These are phyloP conservation scores for Carollia perspicillata DNA, from an alignment of 2,113 vertebrate genomes.

Conservation along the genomic window DNA sequence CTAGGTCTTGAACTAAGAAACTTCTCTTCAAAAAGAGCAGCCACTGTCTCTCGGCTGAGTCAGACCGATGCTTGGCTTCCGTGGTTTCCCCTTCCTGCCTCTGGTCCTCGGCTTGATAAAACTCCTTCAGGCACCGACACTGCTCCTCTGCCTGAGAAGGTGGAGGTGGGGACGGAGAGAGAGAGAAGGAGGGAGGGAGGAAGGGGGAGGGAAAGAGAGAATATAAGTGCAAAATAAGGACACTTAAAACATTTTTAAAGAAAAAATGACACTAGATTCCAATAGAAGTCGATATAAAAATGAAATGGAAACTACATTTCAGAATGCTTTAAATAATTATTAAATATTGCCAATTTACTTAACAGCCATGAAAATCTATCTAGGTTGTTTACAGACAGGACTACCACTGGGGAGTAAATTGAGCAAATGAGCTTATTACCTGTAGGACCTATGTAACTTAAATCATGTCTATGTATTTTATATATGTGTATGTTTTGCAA, in stretches of 20 bases:
- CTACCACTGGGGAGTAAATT: background rate
- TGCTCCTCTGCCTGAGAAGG: constrained; percentile 80
- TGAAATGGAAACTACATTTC: constrained; percentile 24
- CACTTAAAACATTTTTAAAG: background rate
- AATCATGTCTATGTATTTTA: background rate
- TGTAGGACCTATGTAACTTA: background rate
- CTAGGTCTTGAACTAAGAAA: constrained; percentile 84
- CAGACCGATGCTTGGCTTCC: constrained; percentile 49
- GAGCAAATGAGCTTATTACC: constrained; percentile 19
- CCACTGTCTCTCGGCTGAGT: constrained; percentile 81
- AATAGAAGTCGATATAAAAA: background rate
- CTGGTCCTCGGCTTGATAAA: constrained; percentile 75
- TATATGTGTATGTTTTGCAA: background rate
- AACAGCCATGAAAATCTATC: background rate
- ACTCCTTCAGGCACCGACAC: constrained; percentile 79
- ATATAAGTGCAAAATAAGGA: background rate
- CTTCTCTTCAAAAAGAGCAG: constrained; percentile 84
- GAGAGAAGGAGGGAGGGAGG: background rate
- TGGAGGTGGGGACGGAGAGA: background rate
- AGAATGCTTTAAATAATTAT: background rate
- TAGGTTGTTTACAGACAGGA: background rate
- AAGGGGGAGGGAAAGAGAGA: background rate
- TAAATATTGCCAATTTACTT: constrained; percentile 1
- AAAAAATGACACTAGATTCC: constrained; percentile 9
- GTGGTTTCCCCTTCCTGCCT: constrained; percentile 56